A percentile compares a stretch with the other conserved stretches of the same genome.
phyloP scores from a whole-genome alignment of 2,888 invertebrate genomes.

The Psylliodes chrysocephalus region DNA sequence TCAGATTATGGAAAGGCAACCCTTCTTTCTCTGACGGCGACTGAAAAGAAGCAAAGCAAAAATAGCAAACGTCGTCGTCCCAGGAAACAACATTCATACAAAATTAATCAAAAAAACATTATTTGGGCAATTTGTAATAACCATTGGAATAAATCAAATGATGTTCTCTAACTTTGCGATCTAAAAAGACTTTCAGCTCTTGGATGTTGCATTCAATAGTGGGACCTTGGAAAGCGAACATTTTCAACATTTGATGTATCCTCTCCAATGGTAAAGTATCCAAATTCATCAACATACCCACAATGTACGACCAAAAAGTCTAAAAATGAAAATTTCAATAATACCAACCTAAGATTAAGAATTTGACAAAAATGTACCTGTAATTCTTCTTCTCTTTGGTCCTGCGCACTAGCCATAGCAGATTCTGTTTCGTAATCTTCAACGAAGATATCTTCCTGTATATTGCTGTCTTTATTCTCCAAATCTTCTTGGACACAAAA shows the following conservation, averaged over 20 bases:
- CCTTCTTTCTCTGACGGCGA: too few species aligned
- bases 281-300: slow-evolving; percentile 95
- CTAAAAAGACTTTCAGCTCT: slow-evolving; percentile 89
- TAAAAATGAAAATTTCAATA: slow-evolving; percentile 55
- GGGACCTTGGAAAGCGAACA: slow-evolving; percentile 95
- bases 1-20: too few species aligned
- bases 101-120: slow-evolving; percentile 6
- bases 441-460: slow-evolving; percentile 72
- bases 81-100: too few species aligned
- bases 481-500: slow-evolving; percentile 79
- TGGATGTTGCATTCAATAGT: slow-evolving; percentile 87
- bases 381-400: slow-evolving; percentile 92
- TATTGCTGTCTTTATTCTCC: slow-evolving; percentile 68
- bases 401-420: slow-evolving; percentile 93
- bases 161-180: slow-evolving; percentile 92
- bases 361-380: slow-evolving; percentile 75
- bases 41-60: too few species aligned
- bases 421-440: slow-evolving; percentile 94
- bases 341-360: too few species aligned
- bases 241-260: slow-evolving; percentile 95
- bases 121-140: slow-evolving; percentile 86
- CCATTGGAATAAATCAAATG: slow-evolving; percentile 87
- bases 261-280: slow-evolving; percentile 91
- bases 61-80: too few species aligned
- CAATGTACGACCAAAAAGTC: slow-evolving; percentile 96